These are phyloP conservation scores for Patiria miniata DNA, from an alignment of 35 echinoderm and acorn worm genomes.

Conservation along the genomic window DNA sequence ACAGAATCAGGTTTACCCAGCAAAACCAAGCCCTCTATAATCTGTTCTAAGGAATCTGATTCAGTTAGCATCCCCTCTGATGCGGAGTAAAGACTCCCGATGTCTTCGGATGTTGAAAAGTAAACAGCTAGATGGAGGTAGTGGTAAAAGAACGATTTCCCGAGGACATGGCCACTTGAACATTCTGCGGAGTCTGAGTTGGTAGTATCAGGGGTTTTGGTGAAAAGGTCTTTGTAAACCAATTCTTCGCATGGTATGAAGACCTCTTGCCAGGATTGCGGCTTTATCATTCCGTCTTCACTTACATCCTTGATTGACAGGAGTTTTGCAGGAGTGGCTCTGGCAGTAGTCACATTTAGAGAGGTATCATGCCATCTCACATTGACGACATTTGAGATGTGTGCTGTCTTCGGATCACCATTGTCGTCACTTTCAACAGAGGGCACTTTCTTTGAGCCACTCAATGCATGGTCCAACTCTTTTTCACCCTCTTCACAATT, in stretches of 20 bases:
- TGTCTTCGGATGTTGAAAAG: neutral
- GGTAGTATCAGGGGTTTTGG: too few species aligned
- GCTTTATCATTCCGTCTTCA: too few species aligned
- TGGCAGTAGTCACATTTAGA: too few species aligned
- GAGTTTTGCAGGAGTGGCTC: too few species aligned
- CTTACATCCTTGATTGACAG: too few species aligned
- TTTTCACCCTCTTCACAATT: too few species aligned
- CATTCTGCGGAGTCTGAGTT: neutral
- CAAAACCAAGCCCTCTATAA: neutral
- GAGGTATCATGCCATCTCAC: too few species aligned
- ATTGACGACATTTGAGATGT: too few species aligned
- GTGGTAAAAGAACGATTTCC: slow-evolving; percentile 9
- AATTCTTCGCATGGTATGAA: neutral
- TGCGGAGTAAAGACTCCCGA: neutral
- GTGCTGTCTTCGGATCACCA: too few species aligned
- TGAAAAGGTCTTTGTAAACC: neutral
- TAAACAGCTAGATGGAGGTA: neutral
- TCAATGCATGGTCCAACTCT: too few species aligned
- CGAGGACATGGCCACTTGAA: neutral
- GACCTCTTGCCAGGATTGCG: neutral
- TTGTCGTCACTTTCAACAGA: too few species aligned
- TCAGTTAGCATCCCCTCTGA: neutral
- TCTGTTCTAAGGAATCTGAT: neutral
- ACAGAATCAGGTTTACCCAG: neutral
- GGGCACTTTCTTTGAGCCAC: too few species aligned